Evolutionary conservation across 2,113 vertebrate genomes (phyloP).

Genomic region (Gasterosteus nipponicus): DNA sequence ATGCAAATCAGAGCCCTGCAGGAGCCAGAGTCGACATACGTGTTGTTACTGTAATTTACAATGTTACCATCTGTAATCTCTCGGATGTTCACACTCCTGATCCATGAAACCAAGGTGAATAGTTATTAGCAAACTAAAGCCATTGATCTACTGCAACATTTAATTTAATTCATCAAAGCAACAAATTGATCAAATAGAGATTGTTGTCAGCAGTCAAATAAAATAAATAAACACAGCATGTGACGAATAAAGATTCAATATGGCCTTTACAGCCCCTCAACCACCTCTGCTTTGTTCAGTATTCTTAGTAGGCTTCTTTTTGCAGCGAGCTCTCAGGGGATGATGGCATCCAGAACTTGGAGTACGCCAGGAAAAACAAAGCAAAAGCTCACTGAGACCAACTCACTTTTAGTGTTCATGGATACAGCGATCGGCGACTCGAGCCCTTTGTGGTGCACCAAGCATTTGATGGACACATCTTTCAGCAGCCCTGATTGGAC

Average conservation of each 20-base stretch:
- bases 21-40: background rate
- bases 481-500: slow-evolving; percentile 78
- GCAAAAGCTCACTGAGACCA: background rate
- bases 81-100: slow-evolving; percentile 22
- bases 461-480: slow-evolving; percentile 83
- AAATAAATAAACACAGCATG: background rate
- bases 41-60: background rate
- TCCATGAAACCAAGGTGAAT: background rate
- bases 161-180: background rate
- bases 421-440: slow-evolving; percentile 83
- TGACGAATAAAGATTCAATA: background rate
- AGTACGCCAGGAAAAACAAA: background rate
- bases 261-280: background rate
- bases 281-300: background rate
- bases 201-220: background rate
- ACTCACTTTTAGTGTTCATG: slow-evolving; percentile 86
- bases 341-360: background rate
- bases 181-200: background rate
- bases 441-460: slow-evolving; percentile 84
- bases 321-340: background rate
- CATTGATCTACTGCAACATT: background rate
- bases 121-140: background rate
- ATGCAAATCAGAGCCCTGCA: background rate
- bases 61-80: background rate
- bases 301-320: background rate